phyloP scores from a whole-genome alignment of 1,140 invertebrate genomes.

The Muscidifurax raptorellus region DNA sequence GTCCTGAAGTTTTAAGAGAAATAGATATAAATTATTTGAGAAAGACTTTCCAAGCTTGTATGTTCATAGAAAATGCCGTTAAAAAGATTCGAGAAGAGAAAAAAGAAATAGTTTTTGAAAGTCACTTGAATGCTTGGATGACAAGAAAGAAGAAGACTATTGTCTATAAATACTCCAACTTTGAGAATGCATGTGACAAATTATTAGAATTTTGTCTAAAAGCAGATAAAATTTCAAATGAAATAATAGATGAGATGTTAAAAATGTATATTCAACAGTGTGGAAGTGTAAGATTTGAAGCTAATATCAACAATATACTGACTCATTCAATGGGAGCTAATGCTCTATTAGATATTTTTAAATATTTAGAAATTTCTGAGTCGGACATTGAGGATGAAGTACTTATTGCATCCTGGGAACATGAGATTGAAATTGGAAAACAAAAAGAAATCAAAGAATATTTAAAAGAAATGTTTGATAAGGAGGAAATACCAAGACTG shows the following conservation, averaged over 20 bases:
- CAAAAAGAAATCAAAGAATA: conserved; percentile 60
- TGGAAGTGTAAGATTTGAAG: conserved; percentile 63
- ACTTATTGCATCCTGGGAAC: conserved; percentile 67
- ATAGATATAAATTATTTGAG: conserved; percentile 55
- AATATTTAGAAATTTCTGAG: conserved; percentile 57
- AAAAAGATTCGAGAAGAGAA: conserved; percentile 56
- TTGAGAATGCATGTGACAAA: conserved; percentile 65
- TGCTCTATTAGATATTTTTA: conserved; percentile 60
- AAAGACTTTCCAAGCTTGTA: conserved; percentile 62
- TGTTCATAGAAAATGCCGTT: conserved; percentile 64
- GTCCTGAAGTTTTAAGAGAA: conserved; percentile 57
- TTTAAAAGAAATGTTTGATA: conserved; percentile 66
- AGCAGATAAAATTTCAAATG: conserved; percentile 54
- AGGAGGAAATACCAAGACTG: conserved; percentile 62
- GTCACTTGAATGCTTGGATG: conserved; percentile 61
- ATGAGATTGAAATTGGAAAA: conserved; percentile 62
- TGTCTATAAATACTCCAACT: conserved; percentile 55
- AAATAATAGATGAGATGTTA: conserved; percentile 63
- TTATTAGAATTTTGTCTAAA: conserved; percentile 67
- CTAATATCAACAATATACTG: conserved; percentile 59
- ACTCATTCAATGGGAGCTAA: conserved; percentile 60
- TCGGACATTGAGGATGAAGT: conserved; percentile 63
- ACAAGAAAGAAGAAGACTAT: conserved; percentile 54
- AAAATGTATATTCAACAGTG: conserved; percentile 62
- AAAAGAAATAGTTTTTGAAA: conserved; percentile 61